Percentiles rank a stretch among this genome's conserved stretches.
Evolutionary conservation across 2,888 invertebrate genomes (phyloP).

Genomic region (Acheta domesticus): DNA sequence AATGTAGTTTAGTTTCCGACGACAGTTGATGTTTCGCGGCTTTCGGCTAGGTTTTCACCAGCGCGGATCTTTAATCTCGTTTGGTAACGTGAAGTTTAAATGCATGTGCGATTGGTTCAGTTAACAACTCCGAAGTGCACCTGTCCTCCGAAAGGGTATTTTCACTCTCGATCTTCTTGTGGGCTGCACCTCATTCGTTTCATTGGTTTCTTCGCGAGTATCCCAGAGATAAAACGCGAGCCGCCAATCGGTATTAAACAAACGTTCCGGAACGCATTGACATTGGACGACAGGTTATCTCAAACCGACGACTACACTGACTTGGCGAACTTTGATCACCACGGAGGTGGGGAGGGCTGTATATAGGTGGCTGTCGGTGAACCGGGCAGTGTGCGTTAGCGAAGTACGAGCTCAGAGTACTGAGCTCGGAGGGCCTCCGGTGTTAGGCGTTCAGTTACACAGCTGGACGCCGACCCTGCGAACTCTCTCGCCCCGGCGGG

Average conservation of each 20-base stretch:
- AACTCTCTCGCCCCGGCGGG: not conserved
- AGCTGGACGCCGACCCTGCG: not conserved
- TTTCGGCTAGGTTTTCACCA: too few species aligned
- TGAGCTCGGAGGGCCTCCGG: not conserved
- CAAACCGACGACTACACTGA: constrained; percentile 4
- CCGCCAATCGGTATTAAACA: constrained; percentile 11
- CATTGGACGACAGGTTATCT: constrained; percentile 9
- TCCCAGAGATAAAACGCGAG: not conserved
- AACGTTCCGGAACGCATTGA: not conserved
- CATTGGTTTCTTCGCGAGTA: not conserved
- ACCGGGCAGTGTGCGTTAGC: not conserved
- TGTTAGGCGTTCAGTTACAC: not conserved
- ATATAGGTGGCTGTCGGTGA: not conserved
- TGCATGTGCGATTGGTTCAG: too few species aligned
- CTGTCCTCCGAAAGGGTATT: too few species aligned
- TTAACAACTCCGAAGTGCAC: too few species aligned
- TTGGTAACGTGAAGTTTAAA: too few species aligned
- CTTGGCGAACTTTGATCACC: not conserved
- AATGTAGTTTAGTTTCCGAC: too few species aligned
- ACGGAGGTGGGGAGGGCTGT: not conserved
- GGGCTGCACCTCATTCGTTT: not conserved
- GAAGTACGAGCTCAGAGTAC: not conserved
- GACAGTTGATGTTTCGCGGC: too few species aligned
- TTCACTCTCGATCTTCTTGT: too few species aligned
- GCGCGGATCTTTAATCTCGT: too few species aligned